Conservation (phyloP, 2,113 vertebrate species). For the Pontoporia blainvillei region DNA sequence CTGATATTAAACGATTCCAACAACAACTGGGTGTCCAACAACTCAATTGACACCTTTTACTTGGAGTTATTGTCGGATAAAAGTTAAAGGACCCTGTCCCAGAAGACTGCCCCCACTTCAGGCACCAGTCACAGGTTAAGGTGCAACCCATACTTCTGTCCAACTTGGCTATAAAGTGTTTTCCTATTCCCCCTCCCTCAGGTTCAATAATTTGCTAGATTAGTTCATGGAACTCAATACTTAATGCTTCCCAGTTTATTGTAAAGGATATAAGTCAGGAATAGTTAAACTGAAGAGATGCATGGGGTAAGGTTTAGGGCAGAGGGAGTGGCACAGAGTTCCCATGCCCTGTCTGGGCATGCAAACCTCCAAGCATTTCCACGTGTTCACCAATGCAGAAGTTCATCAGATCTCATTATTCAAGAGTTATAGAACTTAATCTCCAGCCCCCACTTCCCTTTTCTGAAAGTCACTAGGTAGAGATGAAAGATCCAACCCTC, state of each 20-base stretch:
- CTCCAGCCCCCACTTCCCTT: neutral
- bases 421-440: neutral
- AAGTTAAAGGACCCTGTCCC: neutral
- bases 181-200: neutral
- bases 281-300: neutral
- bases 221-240: neutral
- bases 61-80: neutral
- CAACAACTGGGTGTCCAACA: neutral
- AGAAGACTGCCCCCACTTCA: neutral
- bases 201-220: neutral
- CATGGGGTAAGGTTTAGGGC: fast-evolving
- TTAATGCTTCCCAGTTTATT: neutral
- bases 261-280: neutral
- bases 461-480: neutral
- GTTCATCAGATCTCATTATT: neutral
- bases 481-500: neutral
- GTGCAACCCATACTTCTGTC: neutral
- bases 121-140: neutral
- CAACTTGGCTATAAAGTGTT: neutral
- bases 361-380: neutral
- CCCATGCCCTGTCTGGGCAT: neutral
- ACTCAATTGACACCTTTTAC: neutral
- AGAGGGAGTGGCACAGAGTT: neutral
- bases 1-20: neutral
- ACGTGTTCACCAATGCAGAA: neutral